These are phyloP conservation scores for Chloromyia formosa DNA, from an alignment of 2,888 invertebrate species.

Conservation along the genomic window DNA sequence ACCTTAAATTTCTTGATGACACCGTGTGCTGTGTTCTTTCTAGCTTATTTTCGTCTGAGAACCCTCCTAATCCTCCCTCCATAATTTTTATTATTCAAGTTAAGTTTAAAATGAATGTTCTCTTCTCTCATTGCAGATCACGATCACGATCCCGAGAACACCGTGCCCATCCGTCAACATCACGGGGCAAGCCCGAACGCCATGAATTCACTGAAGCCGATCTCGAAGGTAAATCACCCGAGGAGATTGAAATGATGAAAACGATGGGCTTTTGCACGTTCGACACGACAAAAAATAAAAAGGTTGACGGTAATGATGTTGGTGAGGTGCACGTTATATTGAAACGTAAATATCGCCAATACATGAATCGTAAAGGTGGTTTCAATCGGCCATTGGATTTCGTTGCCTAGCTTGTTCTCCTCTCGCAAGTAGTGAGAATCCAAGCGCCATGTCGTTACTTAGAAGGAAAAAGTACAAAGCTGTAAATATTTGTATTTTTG, in stretches of 20 bases:
- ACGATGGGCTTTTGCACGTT: conserved; percentile 97
- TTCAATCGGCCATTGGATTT: conserved; percentile 98
- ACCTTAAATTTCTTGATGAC: too few species aligned
- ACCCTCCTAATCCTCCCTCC: too few species aligned
- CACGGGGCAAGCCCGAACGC: conserved; percentile 64
- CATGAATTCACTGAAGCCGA: conserved; percentile 82
- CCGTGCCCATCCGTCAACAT: conserved; percentile 55
- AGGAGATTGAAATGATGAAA: conserved; percentile 94
- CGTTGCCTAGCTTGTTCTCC: conserved; percentile 75
- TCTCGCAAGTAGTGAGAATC: not conserved
- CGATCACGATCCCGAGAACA: conserved; percentile 55
- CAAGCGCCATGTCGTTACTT: not conserved
- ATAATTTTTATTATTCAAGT: too few species aligned
- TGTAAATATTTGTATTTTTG: conserved; percentile 30
- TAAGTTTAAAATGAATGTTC: not conserved
- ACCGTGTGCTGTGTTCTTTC: too few species aligned
- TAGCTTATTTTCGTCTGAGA: too few species aligned
- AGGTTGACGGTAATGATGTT: conserved; percentile 91
- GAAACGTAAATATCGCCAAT: conserved; percentile 96
- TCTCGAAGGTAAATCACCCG: conserved; percentile 87
- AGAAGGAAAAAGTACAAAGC: conserved; percentile 33
- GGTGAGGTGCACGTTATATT: conserved; percentile 96
- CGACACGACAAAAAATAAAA: conserved; percentile 95
- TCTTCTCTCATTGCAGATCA: conserved; percentile 48
- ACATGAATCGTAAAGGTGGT: conserved; percentile 99